A percentile compares a stretch with the other conserved stretches of the same genome.
Evolutionary conservation across 2,113 vertebrate genomes (phyloP).

Genomic region (Plectropomus leopardus): DNA sequence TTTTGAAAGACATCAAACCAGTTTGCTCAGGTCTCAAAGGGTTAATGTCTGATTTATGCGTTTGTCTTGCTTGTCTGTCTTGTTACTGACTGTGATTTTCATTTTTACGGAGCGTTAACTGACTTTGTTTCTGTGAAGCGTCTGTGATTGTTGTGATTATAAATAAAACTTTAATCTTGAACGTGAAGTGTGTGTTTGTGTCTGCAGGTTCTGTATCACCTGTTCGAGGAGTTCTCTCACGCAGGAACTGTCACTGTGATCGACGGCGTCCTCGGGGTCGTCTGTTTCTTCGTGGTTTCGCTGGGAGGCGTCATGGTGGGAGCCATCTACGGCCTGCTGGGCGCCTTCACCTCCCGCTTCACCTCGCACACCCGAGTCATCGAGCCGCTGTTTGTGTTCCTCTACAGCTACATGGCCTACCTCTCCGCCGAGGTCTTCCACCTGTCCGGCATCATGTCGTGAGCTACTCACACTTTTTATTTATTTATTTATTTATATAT

Average conservation of each 20-base stretch:
- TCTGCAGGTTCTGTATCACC: slow-evolving; percentile 93
- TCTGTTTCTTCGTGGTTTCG: slow-evolving; percentile 95
- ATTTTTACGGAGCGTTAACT: no score
- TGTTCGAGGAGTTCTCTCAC: slow-evolving; percentile 93
- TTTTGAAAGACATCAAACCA: no score
- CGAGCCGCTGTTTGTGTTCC: slow-evolving; percentile 97
- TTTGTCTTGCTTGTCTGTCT: no score
- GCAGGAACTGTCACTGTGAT: slow-evolving; percentile 84
- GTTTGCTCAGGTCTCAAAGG: no score
- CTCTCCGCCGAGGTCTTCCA: slow-evolving; percentile 96
- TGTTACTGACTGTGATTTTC: no score
- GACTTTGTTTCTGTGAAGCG: no score
- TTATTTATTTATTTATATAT: no score
- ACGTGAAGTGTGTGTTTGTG: neutral
- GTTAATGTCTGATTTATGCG: no score
- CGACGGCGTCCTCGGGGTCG: slow-evolving; percentile 91
- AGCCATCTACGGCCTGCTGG: slow-evolving; percentile 90
- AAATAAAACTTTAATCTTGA: no score
- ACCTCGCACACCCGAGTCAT: slow-evolving; percentile 96
- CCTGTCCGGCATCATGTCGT: slow-evolving; percentile 98
- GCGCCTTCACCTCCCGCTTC: slow-evolving; percentile 95
- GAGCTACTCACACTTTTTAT: slow-evolving; percentile 71
- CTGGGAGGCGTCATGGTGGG: slow-evolving; percentile 93
- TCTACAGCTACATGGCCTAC: slow-evolving; percentile 99
- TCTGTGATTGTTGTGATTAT: no score